phyloP scores from a whole-genome alignment of 2,797 vertebrate genomes.

The Bovichtus diacanthus region DNA sequence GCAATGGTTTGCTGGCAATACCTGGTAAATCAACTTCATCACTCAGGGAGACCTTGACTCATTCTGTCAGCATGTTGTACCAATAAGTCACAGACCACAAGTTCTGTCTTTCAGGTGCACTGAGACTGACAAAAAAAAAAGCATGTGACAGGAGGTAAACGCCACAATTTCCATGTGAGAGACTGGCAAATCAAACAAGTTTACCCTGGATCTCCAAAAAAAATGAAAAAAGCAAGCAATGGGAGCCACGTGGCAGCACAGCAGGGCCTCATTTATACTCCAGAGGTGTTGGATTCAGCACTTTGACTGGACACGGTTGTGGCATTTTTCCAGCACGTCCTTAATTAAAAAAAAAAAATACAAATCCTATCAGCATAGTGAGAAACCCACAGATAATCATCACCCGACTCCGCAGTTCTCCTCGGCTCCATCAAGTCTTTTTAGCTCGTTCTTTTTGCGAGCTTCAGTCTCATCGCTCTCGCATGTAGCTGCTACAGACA shows the following conservation, averaged over 20 bases:
- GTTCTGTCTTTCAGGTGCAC: conserved; percentile 6
- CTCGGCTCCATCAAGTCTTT: too few relatives aligned
- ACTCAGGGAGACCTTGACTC: background rate
- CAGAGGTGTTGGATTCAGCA: background rate
- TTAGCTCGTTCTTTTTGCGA: background rate
- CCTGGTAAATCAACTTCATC: background rate
- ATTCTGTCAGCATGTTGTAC: conserved; percentile 1
- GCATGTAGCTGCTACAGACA: too few relatives aligned
- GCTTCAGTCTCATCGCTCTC: background rate
- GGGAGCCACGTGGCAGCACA: background rate
- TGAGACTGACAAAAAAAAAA: conserved; percentile 18
- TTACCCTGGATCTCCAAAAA: conserved; percentile 22
- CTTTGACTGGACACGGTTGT: background rate
- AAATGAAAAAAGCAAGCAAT: conserved; percentile 24
- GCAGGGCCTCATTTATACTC: background rate
- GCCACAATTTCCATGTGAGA: conserved; percentile 3
- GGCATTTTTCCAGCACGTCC: background rate
- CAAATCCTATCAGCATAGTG: background rate
- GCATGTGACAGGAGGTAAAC: conserved; percentile 14
- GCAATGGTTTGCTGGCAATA: background rate
- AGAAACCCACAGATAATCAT: background rate
- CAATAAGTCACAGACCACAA: conserved; percentile 1
- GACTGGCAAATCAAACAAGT: conserved; percentile 15
- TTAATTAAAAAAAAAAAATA: background rate
- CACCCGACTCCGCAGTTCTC: too few relatives aligned